Evolutionary conservation across 2,888 invertebrate species (phyloP).

Genomic region (Xanthia togata): DNA sequence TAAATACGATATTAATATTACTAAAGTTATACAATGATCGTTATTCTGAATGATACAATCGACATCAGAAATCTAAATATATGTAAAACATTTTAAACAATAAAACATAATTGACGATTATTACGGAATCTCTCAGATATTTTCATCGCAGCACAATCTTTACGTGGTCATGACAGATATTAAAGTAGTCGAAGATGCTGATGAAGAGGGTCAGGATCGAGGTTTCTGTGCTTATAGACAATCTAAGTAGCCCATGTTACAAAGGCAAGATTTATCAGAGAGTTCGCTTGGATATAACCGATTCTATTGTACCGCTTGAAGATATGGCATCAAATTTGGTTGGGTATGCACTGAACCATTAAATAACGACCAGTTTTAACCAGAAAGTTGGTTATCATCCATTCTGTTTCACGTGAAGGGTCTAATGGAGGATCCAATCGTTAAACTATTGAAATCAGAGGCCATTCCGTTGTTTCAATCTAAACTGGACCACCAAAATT

Average conservation of each 20-base stretch:
- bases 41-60: no score
- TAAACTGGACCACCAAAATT: not conserved
- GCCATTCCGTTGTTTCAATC: not conserved
- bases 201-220: not conserved
- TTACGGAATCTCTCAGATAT: slow-evolving; percentile 13
- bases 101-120: not conserved
- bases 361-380: not conserved
- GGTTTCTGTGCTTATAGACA: slow-evolving; percentile 52
- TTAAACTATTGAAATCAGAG: slow-evolving; percentile 11
- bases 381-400: not conserved
- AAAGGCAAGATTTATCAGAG: no score
- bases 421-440: not conserved
- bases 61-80: no score
- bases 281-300: slow-evolving; percentile 30
- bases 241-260: slow-evolving; percentile 46
- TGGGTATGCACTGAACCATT: not conserved
- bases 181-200: slow-evolving; percentile 29
- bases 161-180: slow-evolving; percentile 22
- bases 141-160: slow-evolving; percentile 11
- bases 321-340: slow-evolving; percentile 39
- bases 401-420: not conserved
- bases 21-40: not conserved
- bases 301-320: slow-evolving; percentile 52
- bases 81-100: no score
- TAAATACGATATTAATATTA: not conserved